Conservation (phyloP, 2,113 vertebrate species). For the Aptenodytes patagonicus region DNA sequence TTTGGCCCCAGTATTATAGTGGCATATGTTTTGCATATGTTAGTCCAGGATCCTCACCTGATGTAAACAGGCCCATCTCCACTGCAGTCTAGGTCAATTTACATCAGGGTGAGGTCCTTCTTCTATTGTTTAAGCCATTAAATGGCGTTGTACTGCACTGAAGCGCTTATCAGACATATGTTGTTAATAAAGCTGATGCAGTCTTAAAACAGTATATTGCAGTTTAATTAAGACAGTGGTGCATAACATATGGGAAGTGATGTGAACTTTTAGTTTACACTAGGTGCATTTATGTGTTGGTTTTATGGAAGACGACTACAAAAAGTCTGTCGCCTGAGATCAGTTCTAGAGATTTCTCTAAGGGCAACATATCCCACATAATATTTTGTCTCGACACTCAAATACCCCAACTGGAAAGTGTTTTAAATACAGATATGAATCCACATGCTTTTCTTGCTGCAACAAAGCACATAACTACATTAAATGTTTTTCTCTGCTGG, state of each 20-base stretch:
- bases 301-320: neutral
- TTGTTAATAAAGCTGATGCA: neutral
- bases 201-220: neutral
- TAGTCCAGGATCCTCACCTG: neutral
- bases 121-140: neutral
- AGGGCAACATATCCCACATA: neutral
- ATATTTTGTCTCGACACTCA: neutral
- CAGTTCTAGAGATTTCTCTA: neutral
- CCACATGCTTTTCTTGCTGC: neutral
- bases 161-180: neutral
- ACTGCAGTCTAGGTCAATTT: neutral
- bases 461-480: neutral
- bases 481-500: neutral
- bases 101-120: neutral
- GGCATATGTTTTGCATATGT: neutral
- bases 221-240: neutral
- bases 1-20: neutral
- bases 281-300: neutral
- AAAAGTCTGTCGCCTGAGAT: neutral
- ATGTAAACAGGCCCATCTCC: neutral
- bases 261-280: neutral
- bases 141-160: neutral
- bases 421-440: neutral
- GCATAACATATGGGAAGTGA: neutral
- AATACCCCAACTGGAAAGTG: neutral